These are phyloP conservation scores for Phrynocephalus guinanensis DNA, from an alignment of 2,797 vertebrate species.

Conservation along the genomic window DNA sequence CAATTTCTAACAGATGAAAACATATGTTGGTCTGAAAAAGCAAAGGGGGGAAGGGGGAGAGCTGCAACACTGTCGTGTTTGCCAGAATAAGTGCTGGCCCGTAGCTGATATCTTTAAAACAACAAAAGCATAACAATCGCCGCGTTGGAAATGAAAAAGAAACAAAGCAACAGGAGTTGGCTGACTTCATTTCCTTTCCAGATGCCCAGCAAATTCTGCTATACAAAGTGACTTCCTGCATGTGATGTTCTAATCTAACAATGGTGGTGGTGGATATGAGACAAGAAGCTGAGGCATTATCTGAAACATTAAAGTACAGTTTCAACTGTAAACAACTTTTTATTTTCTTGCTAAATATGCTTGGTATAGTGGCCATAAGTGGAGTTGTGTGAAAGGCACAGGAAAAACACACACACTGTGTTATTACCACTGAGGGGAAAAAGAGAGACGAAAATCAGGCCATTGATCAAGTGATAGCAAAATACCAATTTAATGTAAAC, in stretches of 20 bases:
- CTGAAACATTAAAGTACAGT: slow-evolving; percentile 6
- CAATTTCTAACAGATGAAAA: slow-evolving; percentile 58
- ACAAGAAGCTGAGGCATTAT: slow-evolving; percentile 48
- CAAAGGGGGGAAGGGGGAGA: slow-evolving; percentile 26
- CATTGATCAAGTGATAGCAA: not conserved
- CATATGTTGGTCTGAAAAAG: slow-evolving; percentile 69
- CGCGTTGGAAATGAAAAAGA: slow-evolving; percentile 59
- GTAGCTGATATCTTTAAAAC: slow-evolving; percentile 56
- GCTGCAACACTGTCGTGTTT: slow-evolving; percentile 18
- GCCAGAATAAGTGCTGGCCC: slow-evolving; percentile 56
- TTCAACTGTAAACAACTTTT: slow-evolving; percentile 21
- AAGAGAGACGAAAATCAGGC: not conserved
- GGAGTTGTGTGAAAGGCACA: not conserved
- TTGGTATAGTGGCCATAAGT: not conserved
- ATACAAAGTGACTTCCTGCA: slow-evolving; percentile 54
- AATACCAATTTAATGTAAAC: not conserved
- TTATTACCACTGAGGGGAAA: not conserved
- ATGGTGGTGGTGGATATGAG: slow-evolving; percentile 62
- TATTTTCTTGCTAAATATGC: not conserved
- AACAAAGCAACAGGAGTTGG: slow-evolving; percentile 50
- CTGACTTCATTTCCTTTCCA: slow-evolving; percentile 64
- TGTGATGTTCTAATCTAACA: slow-evolving; percentile 59
- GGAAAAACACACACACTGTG: not conserved
- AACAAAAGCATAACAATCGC: slow-evolving; percentile 62
- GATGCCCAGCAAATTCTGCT: slow-evolving; percentile 19